Conservation (phyloP, 2,113 vertebrate species). For the Proteles cristata region DNA sequence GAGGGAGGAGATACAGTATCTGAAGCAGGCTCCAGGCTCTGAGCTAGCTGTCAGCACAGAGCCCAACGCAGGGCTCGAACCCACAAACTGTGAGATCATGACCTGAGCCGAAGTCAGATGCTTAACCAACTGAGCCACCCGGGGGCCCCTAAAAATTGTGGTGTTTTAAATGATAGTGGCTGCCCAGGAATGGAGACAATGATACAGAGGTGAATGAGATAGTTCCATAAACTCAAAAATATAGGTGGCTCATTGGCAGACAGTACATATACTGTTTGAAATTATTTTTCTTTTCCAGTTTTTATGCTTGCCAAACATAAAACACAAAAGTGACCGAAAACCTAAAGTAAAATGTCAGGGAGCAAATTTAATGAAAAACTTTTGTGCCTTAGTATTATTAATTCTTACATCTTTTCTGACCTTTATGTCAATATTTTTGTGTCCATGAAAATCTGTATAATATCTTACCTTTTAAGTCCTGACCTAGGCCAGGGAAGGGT, state of each 20-base stretch:
- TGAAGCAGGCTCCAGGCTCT: too few relatives aligned
- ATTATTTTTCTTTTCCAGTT: conserved; percentile 41
- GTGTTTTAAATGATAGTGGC: neutral
- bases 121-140: too few relatives aligned
- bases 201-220: neutral
- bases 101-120: too few relatives aligned
- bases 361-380: neutral
- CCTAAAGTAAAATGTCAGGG: conserved; percentile 22
- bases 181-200: neutral
- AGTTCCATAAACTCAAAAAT: neutral
- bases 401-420: conserved; percentile 2
- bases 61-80: too few relatives aligned
- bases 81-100: too few relatives aligned
- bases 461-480: neutral
- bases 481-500: neutral
- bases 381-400: neutral
- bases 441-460: conserved; percentile 7
- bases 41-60: too few relatives aligned
- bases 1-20: too few relatives aligned
- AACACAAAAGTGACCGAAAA: conserved; percentile 5
- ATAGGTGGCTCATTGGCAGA: neutral
- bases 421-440: conserved; percentile 20
- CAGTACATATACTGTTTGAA: neutral
- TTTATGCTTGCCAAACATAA: neutral
- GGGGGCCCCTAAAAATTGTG: neutral